Percentiles rank a stretch among this genome's conserved stretches.
Evolutionary conservation across 2,113 vertebrate species (phyloP).

Genomic region (Taxidea taxus): DNA sequence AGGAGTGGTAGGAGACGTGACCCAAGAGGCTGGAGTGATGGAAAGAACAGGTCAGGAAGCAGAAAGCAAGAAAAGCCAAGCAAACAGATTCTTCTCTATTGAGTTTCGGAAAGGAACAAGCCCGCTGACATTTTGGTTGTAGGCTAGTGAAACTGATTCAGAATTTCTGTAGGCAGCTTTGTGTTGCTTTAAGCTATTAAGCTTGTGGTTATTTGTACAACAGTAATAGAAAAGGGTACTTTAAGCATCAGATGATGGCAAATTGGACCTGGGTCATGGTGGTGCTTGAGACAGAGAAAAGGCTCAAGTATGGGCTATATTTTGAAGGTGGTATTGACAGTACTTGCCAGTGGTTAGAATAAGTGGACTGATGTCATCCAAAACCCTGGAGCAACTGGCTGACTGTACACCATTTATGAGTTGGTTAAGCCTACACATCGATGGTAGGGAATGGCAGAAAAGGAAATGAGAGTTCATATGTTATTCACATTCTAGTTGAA

Average conservation of each 20-base stretch:
- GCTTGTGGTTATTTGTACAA: not conserved
- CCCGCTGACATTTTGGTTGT: not conserved
- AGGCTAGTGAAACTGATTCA: not conserved
- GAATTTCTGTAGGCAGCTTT: not conserved
- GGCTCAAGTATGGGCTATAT: not conserved
- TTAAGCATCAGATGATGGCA: not conserved
- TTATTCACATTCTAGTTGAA: not conserved
- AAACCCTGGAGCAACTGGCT: not conserved
- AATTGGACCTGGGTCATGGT: not conserved
- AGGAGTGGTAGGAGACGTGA: not conserved
- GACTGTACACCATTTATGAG: not conserved
- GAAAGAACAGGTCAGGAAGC: too few species aligned
- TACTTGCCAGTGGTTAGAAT: not conserved
- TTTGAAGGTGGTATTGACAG: not conserved
- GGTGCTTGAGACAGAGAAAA: not conserved
- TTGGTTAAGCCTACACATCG: not conserved
- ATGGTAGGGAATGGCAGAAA: not conserved
- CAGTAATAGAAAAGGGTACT: not conserved
- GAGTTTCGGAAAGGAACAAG: not conserved
- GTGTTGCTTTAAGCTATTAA: not conserved
- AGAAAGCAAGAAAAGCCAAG: not conserved
- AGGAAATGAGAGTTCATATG: not conserved
- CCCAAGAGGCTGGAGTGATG: not conserved
- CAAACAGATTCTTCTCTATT: not conserved
- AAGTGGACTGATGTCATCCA: not conserved